Evolutionary conservation across 1,140 invertebrate genomes (phyloP).

Genomic region (Camponotus floridanus): DNA sequence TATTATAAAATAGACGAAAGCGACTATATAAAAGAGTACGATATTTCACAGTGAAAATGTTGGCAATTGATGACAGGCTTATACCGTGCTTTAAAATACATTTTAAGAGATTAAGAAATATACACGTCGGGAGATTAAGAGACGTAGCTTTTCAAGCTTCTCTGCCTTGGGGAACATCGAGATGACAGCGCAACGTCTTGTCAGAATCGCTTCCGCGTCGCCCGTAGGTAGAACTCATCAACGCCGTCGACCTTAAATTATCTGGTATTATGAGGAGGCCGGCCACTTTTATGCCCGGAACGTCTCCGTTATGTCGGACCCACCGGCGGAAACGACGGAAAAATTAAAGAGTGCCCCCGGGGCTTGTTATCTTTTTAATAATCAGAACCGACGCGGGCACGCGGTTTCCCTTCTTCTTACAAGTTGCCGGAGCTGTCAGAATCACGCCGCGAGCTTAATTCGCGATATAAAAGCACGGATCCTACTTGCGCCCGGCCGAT

Average conservation of each 20-base stretch:
- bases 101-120: slow-evolving; percentile 17
- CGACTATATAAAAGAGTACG: not conserved
- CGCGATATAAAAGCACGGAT: slow-evolving; percentile 77
- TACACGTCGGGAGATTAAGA: slow-evolving; percentile 2
- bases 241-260: slow-evolving; percentile 75
- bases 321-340: slow-evolving; percentile 71
- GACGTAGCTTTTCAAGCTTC: slow-evolving; percentile 35
- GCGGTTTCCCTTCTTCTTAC: slow-evolving; percentile 71
- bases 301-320: slow-evolving; percentile 68
- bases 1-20: not conserved
- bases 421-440: slow-evolving; percentile 79
- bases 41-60: not conserved
- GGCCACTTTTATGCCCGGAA: slow-evolving; percentile 70
- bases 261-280: slow-evolving; percentile 72
- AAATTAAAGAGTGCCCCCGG: slow-evolving; percentile 79
- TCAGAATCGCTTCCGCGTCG: slow-evolving; percentile 65
- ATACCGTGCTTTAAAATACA: not conserved
- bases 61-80: not conserved
- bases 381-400: slow-evolving; percentile 81
- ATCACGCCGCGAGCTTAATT: slow-evolving; percentile 83
- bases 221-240: slow-evolving; percentile 72
- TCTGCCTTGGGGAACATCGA: slow-evolving; percentile 41
- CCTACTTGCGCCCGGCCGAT: slow-evolving; percentile 70
- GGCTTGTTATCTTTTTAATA: slow-evolving; percentile 85
- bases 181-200: slow-evolving; percentile 38